Evolutionary conservation across 2,888 invertebrate species (phyloP), one percentile per base, ranked within the genome.

Genomic region (Polyommatus iphigenia): DNA sequence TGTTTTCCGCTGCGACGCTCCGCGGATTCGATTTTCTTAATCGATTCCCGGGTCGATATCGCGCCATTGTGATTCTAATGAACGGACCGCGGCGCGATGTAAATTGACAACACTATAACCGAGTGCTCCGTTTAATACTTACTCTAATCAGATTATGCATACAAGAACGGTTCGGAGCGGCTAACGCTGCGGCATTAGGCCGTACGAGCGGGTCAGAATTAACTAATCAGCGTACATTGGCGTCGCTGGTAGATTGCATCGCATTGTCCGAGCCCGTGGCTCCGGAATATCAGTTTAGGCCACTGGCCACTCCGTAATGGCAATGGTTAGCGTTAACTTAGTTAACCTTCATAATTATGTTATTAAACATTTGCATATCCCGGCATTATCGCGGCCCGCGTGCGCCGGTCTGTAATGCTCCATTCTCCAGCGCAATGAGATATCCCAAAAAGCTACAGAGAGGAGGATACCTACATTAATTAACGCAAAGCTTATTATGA

Each of bases 251-350:
- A 91, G 91, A 92, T 92, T 92, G 92, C 89, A 86, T 87, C 88
- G 90, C 89, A 93, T 93, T 93, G 93, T 93, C 90, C 92, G 88
- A 85, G 92, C 87, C 83, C 92, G 91, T 87, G 89, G 88, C 90
- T 87, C 93, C 90, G 93, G 93, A 93, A 93, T 93, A 93, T 93
- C 93, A 92, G 93, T 91, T 92, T 92, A 92, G 93, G 92, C 93
- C 93, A 92, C 88, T 91, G 90, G 89, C 90, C 89, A 88, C 87
- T 86, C 91, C 89, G 88, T 92, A 91, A 92, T 92, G 91, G 88
- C 88, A 88, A 88, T 89, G 86, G 90, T 88, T 89, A 87, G 84
- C 88, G 89, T 85, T 88, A 89, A 90, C 88, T 88, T 85, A 87
- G 86, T 88, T 88, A 87, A 87, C 87, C 87, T 89, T 87, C 85